Base-by-base conservation (phyloP, 2,797 vertebrate species). In the Gambusia yucatana region DNA sequence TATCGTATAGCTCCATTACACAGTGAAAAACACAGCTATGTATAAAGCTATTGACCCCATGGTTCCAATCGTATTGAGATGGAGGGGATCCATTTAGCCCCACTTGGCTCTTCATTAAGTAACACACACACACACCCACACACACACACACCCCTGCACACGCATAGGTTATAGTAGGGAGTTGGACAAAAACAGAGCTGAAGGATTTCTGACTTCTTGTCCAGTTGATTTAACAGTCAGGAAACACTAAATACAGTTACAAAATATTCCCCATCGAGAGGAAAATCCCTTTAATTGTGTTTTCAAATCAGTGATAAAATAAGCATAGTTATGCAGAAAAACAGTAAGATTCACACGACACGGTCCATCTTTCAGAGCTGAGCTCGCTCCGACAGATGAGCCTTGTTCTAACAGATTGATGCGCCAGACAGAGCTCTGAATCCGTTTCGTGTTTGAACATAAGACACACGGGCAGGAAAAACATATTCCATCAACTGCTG, bases 11-110 rank as follows among this genome's bases (percentile, higher is more conserved):
- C 13, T 44, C 20, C 41, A 11, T n/a, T 10, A 72, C 39, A 22
- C 47, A 47, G 74, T 82, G 83, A 88, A 82, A 73, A 80, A 87
- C 79, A 69, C 9, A 36, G 59, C 25, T 55, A 4, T 57, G 25
- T 57, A 57, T 28, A n/a, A 67, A 2, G 39, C 25, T 22, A 67
- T 89, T 90, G 86, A 84, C 87, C 84, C 79, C 25, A 1, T 75
- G 48, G 70, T 73, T 85, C 52, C 47, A 72, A 78, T 76, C 77
- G 69, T 75, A 82, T 83, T 87, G 80, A 86, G 82, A 85, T 84
- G 81, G 73, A 88, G 72, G 75, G 70, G 73, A 70, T 44, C 13
- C 13, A 84, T 87, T 92, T 70, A 90, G 83, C 59, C 25, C 47
- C 8, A 52, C 85, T 70, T 41, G 1, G 22, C n/a, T 43, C 8